Base-by-base conservation (phyloP, 1,140 invertebrate genomes). In the Druon quercuslanigerum region DNA sequence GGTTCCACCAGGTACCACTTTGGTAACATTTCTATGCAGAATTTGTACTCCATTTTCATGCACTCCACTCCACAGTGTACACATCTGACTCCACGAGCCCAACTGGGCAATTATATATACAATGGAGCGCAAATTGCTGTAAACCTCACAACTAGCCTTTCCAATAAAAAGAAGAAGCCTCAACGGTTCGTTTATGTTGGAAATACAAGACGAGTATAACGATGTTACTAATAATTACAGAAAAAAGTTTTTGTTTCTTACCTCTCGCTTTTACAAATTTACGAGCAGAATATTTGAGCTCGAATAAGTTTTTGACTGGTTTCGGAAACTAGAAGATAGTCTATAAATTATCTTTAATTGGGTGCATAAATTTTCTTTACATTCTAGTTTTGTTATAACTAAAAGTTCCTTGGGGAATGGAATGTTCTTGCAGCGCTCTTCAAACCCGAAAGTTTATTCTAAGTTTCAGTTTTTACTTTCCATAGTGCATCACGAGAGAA, bases 21-120 rank as follows among this genome's bases (percentile, higher is more conserved):
- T 66, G 40, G 60, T 40, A n/a, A 20, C 60, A 66, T 66, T 66
- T 66, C 60, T 66, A 66, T 66, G 60, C 60, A 66, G 25, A 66
- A 66, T 12, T n/a, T n/a, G 17, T 20, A 12, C 11, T 9, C 25
- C 60, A 66, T 40, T 66, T 66, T 66, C 40, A 25, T 33, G 25
- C 5, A 5, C 25, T 33, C 4, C 25, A 33, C 25, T 33, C 60
- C 5, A 66, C 60, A 66, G 57, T 33, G 57, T 66, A 66, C 60
- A 66, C 25, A 66, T 66, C 60, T 14, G 33, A 66, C 60, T n/a
- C 40, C 25, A 66, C 60, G 3, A 40, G 25, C 60, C 33, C 60
- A 66, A 40, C 60, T 66, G 20, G 60, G 40, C 57, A 66, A 66
- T 66, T 66, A 66, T 25, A 66, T 19, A 16, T 16, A 25, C n/a